Evolutionary conservation across 2,113 vertebrate species (phyloP).

Genomic region (Furnarius figulus): DNA sequence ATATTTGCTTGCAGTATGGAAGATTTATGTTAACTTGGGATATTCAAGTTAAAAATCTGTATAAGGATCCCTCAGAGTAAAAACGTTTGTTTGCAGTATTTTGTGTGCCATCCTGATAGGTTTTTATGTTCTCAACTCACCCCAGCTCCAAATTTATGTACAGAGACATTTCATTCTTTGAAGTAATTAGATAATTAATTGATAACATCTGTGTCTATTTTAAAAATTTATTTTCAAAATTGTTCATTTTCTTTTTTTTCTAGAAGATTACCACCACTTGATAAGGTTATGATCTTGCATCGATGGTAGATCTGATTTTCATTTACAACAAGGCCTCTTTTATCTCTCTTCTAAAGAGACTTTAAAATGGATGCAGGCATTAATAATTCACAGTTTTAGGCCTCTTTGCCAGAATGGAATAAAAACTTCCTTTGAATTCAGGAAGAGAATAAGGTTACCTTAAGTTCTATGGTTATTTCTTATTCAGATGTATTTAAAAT

Average conservation of each 20-base stretch:
- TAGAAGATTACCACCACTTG: not conserved
- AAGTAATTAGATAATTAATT: not conserved
- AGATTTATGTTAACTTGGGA: not conserved
- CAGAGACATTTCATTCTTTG: not conserved
- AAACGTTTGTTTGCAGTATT: not conserved
- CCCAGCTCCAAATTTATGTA: not conserved
- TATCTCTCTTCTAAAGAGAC: slow-evolving; percentile 1
- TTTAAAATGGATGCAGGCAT: not conserved
- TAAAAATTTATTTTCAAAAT: not conserved
- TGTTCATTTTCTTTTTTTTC: not conserved
- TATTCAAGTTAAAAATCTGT: not conserved
- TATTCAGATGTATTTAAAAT: not conserved
- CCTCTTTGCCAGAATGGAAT: slow-evolving; percentile 1
- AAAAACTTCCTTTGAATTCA: slow-evolving; percentile 20
- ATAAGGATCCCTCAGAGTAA: not conserved
- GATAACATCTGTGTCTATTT: not conserved
- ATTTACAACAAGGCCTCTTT: not conserved
- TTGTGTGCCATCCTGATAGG: not conserved
- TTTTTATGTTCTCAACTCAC: not conserved
- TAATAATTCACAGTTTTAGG: slow-evolving; percentile 26
- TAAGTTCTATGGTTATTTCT: not conserved
- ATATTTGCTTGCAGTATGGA: not conserved
- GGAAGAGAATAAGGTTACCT: not conserved
- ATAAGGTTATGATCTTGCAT: not conserved
- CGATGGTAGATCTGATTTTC: not conserved